Percentiles rank a stretch among this genome's conserved stretches.
Evolutionary conservation across 2,113 vertebrate genomes (phyloP).

Genomic region (Eira barbara): DNA sequence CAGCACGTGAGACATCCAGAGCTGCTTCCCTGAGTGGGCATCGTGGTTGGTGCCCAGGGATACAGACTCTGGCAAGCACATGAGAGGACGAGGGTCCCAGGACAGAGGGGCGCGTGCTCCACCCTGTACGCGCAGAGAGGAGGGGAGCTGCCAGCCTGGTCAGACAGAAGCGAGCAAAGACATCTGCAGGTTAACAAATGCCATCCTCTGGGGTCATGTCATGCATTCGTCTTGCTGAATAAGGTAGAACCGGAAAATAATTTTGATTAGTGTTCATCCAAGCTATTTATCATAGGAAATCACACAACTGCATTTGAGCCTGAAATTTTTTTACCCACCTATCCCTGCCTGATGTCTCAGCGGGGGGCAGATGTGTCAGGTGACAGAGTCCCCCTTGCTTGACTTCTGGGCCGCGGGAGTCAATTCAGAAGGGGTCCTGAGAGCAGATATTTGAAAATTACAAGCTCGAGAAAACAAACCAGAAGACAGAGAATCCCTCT

Average conservation of each 20-base stretch:
- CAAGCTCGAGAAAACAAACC: conserved; percentile 48
- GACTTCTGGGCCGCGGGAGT: conserved; percentile 54
- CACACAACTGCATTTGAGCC: conserved; percentile 65
- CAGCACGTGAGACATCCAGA: conserved; percentile 59
- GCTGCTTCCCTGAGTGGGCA: conserved; percentile 20
- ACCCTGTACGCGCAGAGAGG: neutral
- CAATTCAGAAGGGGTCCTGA: conserved; percentile 35
- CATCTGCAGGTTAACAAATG: conserved; percentile 81
- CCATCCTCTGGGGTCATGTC: conserved; percentile 75
- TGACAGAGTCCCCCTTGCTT: conserved; percentile 52
- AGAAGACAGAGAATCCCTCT: neutral
- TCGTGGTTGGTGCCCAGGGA: conserved; percentile 8
- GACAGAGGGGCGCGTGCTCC: conserved; percentile 45
- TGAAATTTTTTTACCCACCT: conserved; percentile 68
- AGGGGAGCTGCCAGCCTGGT: conserved; percentile 15
- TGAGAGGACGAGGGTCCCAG: conserved; percentile 59
- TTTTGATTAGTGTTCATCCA: conserved; percentile 77
- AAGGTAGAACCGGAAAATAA: conserved; percentile 77
- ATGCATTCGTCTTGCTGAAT: conserved; percentile 81
- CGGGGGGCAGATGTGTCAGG: conserved; percentile 52
- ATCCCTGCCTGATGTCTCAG: conserved; percentile 73
- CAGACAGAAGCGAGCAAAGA: conserved; percentile 60
- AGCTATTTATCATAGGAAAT: conserved; percentile 79
- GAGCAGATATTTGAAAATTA: neutral
- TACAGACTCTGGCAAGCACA: conserved; percentile 45